Percentiles rank a stretch among this genome's conserved stretches.
Evolutionary conservation across 1,140 invertebrate species (phyloP).

Genomic region (Drosophila athabasca): DNA sequence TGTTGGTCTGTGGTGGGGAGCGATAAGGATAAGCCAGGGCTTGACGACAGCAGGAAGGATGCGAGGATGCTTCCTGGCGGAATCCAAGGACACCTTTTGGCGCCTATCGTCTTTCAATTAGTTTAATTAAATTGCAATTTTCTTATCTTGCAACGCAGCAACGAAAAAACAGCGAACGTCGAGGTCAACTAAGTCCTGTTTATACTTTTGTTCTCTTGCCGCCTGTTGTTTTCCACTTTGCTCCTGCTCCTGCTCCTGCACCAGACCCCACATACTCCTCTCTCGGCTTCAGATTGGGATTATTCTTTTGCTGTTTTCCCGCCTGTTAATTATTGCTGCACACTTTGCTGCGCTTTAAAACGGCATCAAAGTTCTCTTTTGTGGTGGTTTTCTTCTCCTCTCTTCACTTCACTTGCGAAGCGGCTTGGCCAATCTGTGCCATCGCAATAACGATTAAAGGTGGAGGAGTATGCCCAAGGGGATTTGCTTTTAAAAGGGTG

Average conservation of each 20-base stretch:
- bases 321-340: conserved; percentile 34
- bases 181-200: conserved; percentile 49
- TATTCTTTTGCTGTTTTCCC: conserved; percentile 20
- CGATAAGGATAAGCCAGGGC: conserved; percentile 67
- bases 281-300: not conserved
- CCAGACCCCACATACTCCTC: too few species aligned
- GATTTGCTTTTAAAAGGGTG: too few species aligned
- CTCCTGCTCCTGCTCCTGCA: not conserved
- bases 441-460: too few species aligned
- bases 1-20: conserved; percentile 42
- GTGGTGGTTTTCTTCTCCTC: too few species aligned
- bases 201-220: conserved; percentile 18
- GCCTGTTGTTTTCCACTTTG: conserved; percentile 1
- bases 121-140: conserved; percentile 75
- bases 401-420: too few species aligned
- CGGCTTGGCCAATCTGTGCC: too few species aligned
- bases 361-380: conserved; percentile 30
- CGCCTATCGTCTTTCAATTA: conserved; percentile 79
- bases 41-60: conserved; percentile 17
- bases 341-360: conserved; percentile 33
- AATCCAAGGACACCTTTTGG: conserved; percentile 29
- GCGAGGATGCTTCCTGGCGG: not conserved
- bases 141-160: conserved; percentile 52
- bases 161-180: too few species aligned
- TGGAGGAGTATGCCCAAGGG: too few species aligned